Conservation (phyloP, 1,140 invertebrate genomes). For the Calephelis virginiensis region DNA sequence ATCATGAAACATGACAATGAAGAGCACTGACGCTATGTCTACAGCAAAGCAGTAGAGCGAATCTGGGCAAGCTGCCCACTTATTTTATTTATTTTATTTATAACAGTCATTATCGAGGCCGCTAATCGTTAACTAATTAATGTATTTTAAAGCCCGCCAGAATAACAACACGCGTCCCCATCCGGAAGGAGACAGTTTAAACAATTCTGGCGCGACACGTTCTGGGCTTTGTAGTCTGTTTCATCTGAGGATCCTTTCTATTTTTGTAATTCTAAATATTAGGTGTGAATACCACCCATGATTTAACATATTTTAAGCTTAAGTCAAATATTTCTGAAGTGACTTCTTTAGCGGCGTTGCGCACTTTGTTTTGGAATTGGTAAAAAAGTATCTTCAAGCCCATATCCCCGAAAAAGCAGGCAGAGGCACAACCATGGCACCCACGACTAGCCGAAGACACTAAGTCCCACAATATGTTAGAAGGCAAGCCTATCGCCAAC, state of each 20-base stretch:
- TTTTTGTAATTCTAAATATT: conserved; percentile 2
- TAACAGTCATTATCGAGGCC: background rate
- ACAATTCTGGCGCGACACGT: conserved; percentile 4
- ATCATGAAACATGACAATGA: no score
- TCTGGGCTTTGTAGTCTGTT: background rate
- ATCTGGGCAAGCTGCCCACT: no score
- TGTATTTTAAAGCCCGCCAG: conserved; percentile 5
- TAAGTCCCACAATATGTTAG: no score
- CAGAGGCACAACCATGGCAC: no score
- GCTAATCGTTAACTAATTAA: conserved; percentile 13
- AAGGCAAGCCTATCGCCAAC: no score
- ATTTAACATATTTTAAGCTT: conserved; percentile 11
- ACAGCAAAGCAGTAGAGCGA: no score
- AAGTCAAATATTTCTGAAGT: background rate
- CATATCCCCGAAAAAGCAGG: no score
- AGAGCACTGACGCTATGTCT: no score
- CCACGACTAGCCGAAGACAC: no score
- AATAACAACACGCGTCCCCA: background rate
- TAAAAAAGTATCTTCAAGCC: conserved; percentile 11
- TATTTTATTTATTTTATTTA: conserved; percentile 16
- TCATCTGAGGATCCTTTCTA: conserved; percentile 1
- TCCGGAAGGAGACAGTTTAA: conserved; percentile 6
- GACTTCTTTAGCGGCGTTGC: no score
- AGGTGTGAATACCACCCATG: conserved; percentile 14
- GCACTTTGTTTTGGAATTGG: background rate